Conservation (phyloP, 2,113 vertebrate genomes). For the Ondatra zibethicus region DNA sequence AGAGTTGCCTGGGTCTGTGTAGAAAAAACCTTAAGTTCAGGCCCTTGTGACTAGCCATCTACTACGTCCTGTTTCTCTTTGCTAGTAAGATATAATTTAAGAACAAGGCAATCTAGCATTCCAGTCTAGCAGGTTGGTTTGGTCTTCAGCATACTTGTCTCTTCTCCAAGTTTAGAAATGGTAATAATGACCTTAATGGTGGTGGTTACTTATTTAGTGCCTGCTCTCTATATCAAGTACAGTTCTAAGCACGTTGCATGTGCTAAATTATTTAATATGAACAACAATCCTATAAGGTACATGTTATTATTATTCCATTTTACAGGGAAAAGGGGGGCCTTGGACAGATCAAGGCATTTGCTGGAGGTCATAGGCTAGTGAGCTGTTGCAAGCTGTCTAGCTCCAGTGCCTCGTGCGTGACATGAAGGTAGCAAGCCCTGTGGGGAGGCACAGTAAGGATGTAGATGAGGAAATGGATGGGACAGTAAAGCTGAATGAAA, state of each 20-base stretch:
- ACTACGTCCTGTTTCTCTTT: slow-evolving; percentile 24
- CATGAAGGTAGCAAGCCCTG: neutral
- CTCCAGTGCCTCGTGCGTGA: neutral
- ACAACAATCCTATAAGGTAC: slow-evolving; percentile 20
- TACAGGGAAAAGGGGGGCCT: neutral
- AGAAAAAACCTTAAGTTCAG: neutral
- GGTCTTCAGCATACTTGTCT: slow-evolving; percentile 38
- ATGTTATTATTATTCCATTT: slow-evolving; percentile 35
- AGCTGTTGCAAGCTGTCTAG: neutral
- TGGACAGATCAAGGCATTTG: neutral
- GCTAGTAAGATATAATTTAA: slow-evolving; percentile 2
- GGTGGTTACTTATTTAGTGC: neutral
- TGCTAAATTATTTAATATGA: slow-evolving; percentile 32
- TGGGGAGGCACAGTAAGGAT: neutral
- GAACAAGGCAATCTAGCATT: neutral
- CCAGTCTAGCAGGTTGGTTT: slow-evolving; percentile 47
- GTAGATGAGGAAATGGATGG: neutral
- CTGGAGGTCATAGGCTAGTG: neutral
- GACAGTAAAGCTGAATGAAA: neutral
- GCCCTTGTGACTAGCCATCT: neutral
- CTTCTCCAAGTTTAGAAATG: slow-evolving; percentile 53
- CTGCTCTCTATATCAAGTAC: slow-evolving; percentile 38
- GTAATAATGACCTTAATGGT: slow-evolving; percentile 23
- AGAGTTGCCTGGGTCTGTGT: neutral
- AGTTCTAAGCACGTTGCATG: slow-evolving; percentile 20